Conservation (phyloP, 2,888 invertebrate species). For the Rhaphigaster nebulosa region DNA sequence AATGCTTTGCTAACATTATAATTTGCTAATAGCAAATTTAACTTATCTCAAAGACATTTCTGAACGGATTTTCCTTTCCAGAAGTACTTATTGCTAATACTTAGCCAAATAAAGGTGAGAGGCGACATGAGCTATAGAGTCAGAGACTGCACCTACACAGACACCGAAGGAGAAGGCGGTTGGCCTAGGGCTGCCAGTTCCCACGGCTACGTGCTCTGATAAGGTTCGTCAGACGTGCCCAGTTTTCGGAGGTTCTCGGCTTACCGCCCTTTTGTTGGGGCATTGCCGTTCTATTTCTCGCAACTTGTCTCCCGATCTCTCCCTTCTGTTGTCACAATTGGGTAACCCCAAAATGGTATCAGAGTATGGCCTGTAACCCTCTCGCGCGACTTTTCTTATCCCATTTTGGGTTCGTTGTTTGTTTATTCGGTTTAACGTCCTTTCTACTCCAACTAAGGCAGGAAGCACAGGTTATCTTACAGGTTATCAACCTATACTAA, state of each 20-base stretch:
- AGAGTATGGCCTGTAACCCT: neutral
- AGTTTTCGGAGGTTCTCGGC: constrained; percentile 50
- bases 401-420: neutral
- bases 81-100: neutral
- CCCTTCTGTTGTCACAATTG: neutral
- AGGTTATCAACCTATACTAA: neutral
- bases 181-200: constrained; percentile 33
- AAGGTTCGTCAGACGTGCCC: constrained; percentile 26
- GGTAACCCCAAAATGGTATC: neutral
- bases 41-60: neutral
- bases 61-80: neutral
- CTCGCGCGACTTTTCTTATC: neutral
- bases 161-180: neutral
- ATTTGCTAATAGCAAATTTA: neutral
- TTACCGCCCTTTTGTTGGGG: constrained; percentile 31
- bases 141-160: neutral
- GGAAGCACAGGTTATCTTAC: neutral
- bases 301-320: constrained; percentile 12
- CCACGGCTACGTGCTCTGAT: constrained; percentile 54
- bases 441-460: neutral
- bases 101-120: neutral
- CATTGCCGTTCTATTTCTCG: constrained; percentile 3
- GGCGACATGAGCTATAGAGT: neutral
- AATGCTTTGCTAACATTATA: neutral
- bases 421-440: neutral